Evolutionary conservation across 2,888 invertebrate species (phyloP).

Genomic region (Hoplodrina blanda): DNA sequence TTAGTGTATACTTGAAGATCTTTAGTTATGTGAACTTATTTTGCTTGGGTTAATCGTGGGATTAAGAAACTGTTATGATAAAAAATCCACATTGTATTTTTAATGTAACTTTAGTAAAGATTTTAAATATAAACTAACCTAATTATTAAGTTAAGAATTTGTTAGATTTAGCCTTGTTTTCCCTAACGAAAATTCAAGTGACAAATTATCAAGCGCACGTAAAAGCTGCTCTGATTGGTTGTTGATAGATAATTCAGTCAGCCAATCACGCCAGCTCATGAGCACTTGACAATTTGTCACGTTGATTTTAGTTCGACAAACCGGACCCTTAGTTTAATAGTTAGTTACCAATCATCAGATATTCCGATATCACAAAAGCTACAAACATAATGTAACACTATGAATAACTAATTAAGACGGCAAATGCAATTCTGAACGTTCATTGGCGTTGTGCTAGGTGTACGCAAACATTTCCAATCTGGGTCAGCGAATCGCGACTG

Average conservation of each 20-base stretch:
- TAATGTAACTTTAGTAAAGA: neutral
- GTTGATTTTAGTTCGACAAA: neutral
- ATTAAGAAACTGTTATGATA: no score
- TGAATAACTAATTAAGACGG: conserved; percentile 63
- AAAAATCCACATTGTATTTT: no score
- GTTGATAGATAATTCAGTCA: no score
- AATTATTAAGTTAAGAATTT: no score
- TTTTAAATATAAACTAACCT: neutral
- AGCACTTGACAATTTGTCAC: no score
- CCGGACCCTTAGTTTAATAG: neutral
- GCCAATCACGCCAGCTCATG: no score
- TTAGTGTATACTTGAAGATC: neutral
- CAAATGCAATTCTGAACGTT: conserved; percentile 66
- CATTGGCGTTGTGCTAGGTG: conserved; percentile 78
- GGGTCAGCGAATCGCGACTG: conserved; percentile 77
- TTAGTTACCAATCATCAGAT: neutral
- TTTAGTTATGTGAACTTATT: neutral
- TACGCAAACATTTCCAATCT: conserved; percentile 85
- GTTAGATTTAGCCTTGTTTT: no score
- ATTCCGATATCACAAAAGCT: neutral
- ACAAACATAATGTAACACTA: neutral
- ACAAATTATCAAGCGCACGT: no score
- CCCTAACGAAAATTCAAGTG: no score
- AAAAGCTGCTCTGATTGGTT: no score
- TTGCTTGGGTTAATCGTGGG: neutral